Conservation (phyloP, 2,797 vertebrate species). For the Oreochromis grahami region DNA sequence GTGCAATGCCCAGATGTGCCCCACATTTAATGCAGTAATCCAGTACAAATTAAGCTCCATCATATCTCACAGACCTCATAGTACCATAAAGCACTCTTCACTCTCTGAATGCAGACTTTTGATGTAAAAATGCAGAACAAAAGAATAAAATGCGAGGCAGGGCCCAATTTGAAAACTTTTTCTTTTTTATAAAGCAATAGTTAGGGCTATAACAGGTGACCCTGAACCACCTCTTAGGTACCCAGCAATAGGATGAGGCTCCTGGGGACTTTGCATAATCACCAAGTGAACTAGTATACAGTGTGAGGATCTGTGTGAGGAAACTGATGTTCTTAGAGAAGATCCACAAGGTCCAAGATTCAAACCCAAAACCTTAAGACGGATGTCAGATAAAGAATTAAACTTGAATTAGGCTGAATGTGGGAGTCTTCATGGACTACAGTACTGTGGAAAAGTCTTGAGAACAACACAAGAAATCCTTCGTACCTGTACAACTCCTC, state of each 20-base stretch:
- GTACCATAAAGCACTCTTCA: not conserved
- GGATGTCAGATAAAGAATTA: not conserved
- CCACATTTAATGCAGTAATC: not conserved
- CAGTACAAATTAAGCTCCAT: not conserved
- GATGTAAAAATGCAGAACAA: too few species aligned
- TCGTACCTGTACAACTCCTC: not conserved
- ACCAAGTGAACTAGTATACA: not conserved
- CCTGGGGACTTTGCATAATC: not conserved
- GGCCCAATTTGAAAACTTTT: not conserved
- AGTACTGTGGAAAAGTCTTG: not conserved
- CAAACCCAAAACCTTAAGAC: not conserved
- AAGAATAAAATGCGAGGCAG: not conserved
- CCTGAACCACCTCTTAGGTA: fast-evolving
- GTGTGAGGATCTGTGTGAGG: not conserved
- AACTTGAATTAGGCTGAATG: not conserved
- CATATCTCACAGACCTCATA: not conserved
- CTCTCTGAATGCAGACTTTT: fast-evolving
- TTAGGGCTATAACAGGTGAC: not conserved
- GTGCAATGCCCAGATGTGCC: not conserved
- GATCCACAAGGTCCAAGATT: not conserved
- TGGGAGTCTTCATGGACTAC: not conserved
- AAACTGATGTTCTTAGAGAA: not conserved
- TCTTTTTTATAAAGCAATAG: not conserved
- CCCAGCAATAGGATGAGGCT: not conserved
- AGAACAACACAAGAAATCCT: not conserved